These are phyloP conservation scores for Taxidea taxus DNA, from an alignment of 2,113 vertebrate genomes.

Conservation along the genomic window DNA sequence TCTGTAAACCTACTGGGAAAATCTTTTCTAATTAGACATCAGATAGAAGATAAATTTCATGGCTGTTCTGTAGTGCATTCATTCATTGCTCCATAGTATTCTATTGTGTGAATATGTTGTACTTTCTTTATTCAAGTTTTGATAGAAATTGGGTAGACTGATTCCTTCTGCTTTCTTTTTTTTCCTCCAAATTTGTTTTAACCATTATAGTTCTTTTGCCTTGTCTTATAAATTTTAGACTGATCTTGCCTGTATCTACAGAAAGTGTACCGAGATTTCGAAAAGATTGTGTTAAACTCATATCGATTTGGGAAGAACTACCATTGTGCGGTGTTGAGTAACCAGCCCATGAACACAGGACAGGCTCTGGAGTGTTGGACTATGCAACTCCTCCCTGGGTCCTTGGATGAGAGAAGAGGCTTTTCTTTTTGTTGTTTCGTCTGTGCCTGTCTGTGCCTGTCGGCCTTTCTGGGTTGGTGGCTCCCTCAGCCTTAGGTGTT, in stretches of 20 bases:
- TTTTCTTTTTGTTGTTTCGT: neutral
- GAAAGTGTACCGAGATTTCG: neutral
- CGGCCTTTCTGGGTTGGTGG: neutral
- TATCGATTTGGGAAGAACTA: neutral
- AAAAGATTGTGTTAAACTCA: neutral
- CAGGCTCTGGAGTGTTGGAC: neutral
- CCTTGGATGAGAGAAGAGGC: neutral
- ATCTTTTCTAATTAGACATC: slow-evolving; percentile 1
- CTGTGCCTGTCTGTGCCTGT: neutral
- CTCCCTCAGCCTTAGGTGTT: neutral
- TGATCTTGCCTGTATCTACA: neutral
- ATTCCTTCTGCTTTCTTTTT: neutral
- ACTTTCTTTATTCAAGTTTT: neutral
- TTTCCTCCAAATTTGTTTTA: neutral
- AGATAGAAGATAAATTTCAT: neutral
- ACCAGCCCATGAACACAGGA: neutral
- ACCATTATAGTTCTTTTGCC: neutral
- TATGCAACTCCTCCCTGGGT: neutral
- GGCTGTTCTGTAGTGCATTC: too few species aligned
- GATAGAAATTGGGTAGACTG: neutral
- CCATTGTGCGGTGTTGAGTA: neutral
- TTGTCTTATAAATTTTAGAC: neutral
- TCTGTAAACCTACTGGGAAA: neutral
- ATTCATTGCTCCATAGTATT: neutral
- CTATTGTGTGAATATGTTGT: neutral